A percentile compares a stretch with the other conserved stretches of the same genome.
Evolutionary conservation across 1,140 invertebrate species (phyloP).

Genomic region (Monochamus saltuarius): DNA sequence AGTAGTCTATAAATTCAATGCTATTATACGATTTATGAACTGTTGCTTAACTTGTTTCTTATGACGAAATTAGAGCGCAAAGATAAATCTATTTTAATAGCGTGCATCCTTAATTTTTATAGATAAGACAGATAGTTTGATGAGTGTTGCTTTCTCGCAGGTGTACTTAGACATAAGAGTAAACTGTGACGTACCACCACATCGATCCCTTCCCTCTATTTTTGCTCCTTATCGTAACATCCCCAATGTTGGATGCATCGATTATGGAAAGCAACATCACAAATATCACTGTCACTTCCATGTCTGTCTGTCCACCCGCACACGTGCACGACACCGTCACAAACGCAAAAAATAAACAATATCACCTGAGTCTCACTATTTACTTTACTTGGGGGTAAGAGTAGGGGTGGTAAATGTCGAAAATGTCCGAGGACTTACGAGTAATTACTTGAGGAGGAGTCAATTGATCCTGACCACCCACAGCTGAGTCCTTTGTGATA

Average conservation of each 20-base stretch:
- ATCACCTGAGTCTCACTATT: slow-evolving; percentile 48
- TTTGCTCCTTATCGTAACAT: slow-evolving; percentile 51
- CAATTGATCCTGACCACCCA: slow-evolving; percentile 40
- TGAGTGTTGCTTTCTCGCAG: neutral
- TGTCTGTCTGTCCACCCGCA: slow-evolving; percentile 19
- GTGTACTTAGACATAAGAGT: neutral
- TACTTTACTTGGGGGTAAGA: slow-evolving; percentile 40
- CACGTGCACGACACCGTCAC: slow-evolving; percentile 35
- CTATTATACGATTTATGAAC: no score
- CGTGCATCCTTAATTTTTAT: neutral
- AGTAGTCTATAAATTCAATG: no score
- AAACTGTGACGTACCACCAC: slow-evolving; percentile 56
- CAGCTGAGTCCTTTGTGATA: slow-evolving; percentile 41
- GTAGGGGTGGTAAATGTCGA: slow-evolving; percentile 42
- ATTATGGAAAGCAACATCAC: slow-evolving; percentile 33
- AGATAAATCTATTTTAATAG: no score
- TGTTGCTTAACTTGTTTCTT: no score
- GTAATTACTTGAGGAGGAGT: slow-evolving; percentile 45
- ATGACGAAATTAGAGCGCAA: no score
- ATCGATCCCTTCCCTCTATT: slow-evolving; percentile 59
- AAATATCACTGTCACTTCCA: slow-evolving; percentile 28
- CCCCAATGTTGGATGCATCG: slow-evolving; percentile 22
- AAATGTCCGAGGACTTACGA: slow-evolving; percentile 29
- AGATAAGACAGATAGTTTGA: neutral
- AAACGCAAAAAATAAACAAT: slow-evolving; percentile 53